Base-by-base conservation (phyloP, 2,888 invertebrate genomes). In the Harpagoxenus sublaevis region DNA sequence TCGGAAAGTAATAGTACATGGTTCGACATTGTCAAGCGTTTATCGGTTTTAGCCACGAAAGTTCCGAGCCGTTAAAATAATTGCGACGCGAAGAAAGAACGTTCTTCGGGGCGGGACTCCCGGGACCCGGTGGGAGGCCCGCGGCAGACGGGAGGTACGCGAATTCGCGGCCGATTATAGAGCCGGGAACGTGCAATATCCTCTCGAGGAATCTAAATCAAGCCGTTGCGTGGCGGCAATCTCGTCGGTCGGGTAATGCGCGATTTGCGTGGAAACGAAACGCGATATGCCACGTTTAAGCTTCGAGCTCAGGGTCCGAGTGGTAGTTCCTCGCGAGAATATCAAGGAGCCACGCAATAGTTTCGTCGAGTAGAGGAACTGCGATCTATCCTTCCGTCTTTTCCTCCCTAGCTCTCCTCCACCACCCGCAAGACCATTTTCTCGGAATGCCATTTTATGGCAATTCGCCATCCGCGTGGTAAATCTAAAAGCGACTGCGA, bases 221-320 rank as follows among this genome's bases (percentile, higher is more conserved):
- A 81, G 79, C 75, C 45, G 60, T 81, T 81, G 75, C 79, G 79
- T 79, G 79, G 79, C 57, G 60, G 75, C 79, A 79, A 79, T 79
- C 79, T 73, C 79, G 79, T 35, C 79, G 45, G 12, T 23, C 79
- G 75, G 74, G 75, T 81, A 81, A 81, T 74, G 79, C 31, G 75
- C 79, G 75, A 81, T 81, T 81, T 81, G 79, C 79, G 79, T 81
- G 79, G 42, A 48, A 81, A 75, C 75, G 60, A 81, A 74, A 75
- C 18, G 78, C 78, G 74, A 71, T 78, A 78, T 31, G 75, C 60
- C 75, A 39, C 48, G 60, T 79, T 79, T 79, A 71, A 71, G 42
- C 77, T 6, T n/a, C 74, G 31, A 45, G 12, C 53, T 31, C 48
- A 5, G 48, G 48, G 48, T 74, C 77, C 42, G 73, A n/a, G 48